These are phyloP conservation scores for Chiloscyllium punctatum DNA, from an alignment of 2,797 vertebrate species.

Conservation along the genomic window DNA sequence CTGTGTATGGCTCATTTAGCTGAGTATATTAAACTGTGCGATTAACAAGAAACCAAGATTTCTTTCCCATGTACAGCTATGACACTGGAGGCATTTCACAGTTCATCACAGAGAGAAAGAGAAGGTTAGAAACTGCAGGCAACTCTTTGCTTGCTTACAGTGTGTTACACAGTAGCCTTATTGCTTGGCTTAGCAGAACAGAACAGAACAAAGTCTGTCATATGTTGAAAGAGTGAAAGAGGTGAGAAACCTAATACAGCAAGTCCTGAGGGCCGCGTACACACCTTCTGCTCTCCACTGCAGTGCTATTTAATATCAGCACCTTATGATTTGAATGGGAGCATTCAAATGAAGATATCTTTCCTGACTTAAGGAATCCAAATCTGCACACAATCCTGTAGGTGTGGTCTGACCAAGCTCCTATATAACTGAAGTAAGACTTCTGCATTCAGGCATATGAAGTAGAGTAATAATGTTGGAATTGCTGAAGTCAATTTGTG, in stretches of 20 bases:
- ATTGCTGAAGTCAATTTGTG: not conserved
- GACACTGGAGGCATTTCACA: constrained; percentile 17
- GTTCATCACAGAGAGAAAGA: not conserved
- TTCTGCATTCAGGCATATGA: too few relatives aligned
- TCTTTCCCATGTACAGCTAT: not conserved
- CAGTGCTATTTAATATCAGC: not conserved
- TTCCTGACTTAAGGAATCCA: too few relatives aligned
- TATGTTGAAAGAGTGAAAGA: not conserved
- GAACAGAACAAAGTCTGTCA: not conserved
- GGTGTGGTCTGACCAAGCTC: too few relatives aligned
- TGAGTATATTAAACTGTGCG: constrained; percentile 81
- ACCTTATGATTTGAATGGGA: not conserved
- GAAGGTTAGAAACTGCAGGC: not conserved
- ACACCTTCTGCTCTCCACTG: not conserved
- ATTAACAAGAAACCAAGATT: constrained; percentile 51
- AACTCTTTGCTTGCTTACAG: not conserved
- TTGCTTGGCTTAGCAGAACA: not conserved
- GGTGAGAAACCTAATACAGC: not conserved
- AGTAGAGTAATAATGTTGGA: not conserved
- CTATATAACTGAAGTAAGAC: too few relatives aligned
- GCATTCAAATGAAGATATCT: not conserved
- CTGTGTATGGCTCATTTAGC: constrained; percentile 71
- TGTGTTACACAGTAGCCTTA: not conserved
- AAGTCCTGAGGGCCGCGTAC: not conserved
- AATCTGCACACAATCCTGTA: too few relatives aligned